phyloP scores from a whole-genome alignment of 1,140 invertebrate genomes.

The Himalopsyche phryganea region DNA sequence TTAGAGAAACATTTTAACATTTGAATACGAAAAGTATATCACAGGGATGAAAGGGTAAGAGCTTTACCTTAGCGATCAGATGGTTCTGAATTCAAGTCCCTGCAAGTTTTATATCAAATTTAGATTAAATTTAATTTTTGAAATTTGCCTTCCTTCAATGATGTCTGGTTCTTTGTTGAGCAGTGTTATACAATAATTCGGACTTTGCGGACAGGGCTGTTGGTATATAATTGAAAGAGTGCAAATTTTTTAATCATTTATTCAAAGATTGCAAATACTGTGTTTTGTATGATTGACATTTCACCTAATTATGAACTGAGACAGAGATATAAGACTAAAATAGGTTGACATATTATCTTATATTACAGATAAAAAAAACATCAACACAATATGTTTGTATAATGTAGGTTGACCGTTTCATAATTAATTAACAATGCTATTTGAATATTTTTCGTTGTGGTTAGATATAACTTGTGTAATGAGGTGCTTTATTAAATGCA shows the following conservation, averaged over 20 bases:
- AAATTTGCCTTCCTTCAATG: too few species aligned
- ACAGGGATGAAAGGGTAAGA: too few species aligned
- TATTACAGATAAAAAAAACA: slow-evolving; percentile 21
- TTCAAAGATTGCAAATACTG: slow-evolving; percentile 35
- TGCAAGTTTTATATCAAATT: too few species aligned
- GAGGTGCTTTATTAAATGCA: slow-evolving; percentile 6
- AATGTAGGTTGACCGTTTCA: slow-evolving; percentile 5
- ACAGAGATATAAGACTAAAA: slow-evolving; percentile 31
- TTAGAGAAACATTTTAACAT: too few species aligned
- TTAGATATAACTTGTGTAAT: slow-evolving; percentile 7
- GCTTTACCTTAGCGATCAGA: too few species aligned
- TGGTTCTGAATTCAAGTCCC: too few species aligned
- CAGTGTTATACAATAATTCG: too few species aligned
- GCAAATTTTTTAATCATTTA: slow-evolving; percentile 29
- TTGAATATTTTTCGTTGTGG: slow-evolving; percentile 13
- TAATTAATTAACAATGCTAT: slow-evolving; percentile 14
- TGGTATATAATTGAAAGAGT: not conserved
- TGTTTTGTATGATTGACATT: slow-evolving; percentile 35
- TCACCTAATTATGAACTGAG: slow-evolving; percentile 33
- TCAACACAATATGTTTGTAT: slow-evolving; percentile 10
- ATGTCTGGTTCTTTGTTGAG: too few species aligned
- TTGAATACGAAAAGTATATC: too few species aligned
- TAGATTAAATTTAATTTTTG: too few species aligned
- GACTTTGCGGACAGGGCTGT: not conserved
- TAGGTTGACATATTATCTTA: slow-evolving; percentile 32